Conservation (phyloP, 2,113 vertebrate species). For the Festucalex cinctus region DNA sequence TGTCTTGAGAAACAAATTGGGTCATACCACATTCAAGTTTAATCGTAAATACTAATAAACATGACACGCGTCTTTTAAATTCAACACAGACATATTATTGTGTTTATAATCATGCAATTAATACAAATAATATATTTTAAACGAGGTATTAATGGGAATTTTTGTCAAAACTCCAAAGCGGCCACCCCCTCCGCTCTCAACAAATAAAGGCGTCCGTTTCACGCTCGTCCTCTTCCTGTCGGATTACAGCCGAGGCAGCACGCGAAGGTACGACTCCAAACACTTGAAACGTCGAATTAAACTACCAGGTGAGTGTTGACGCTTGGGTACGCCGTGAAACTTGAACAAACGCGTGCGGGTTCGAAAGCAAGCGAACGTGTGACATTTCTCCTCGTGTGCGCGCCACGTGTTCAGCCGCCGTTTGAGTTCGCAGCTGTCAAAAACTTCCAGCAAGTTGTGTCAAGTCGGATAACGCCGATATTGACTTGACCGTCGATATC, state of each 20-base stretch:
- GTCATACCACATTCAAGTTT: slow-evolving; percentile 38
- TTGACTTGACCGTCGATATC: no score
- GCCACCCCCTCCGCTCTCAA: slow-evolving; percentile 7
- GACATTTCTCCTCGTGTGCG: not conserved
- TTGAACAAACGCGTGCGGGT: fast-evolving
- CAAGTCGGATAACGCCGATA: not conserved
- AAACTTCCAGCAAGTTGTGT: slow-evolving; percentile 15
- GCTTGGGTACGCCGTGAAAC: not conserved
- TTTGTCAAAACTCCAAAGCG: not conserved
- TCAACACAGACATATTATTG: no score
- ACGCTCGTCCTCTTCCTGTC: slow-evolving; percentile 46
- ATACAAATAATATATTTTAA: not conserved
- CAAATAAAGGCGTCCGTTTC: slow-evolving; percentile 18
- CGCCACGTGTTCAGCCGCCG: slow-evolving; percentile 60
- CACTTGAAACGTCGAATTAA: slow-evolving; percentile 53
- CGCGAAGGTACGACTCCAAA: not conserved
- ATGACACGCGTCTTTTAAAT: not conserved
- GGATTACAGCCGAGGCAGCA: slow-evolving; percentile 54
- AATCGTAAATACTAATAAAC: not conserved
- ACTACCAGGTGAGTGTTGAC: slow-evolving; percentile 45
- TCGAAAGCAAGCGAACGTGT: not conserved
- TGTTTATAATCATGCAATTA: not conserved
- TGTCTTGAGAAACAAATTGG: slow-evolving; percentile 33
- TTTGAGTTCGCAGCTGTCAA: slow-evolving; percentile 44
- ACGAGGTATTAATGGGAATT: not conserved